phyloP scores from a whole-genome alignment of 2,888 invertebrate species.

The Orgyia antiqua region DNA sequence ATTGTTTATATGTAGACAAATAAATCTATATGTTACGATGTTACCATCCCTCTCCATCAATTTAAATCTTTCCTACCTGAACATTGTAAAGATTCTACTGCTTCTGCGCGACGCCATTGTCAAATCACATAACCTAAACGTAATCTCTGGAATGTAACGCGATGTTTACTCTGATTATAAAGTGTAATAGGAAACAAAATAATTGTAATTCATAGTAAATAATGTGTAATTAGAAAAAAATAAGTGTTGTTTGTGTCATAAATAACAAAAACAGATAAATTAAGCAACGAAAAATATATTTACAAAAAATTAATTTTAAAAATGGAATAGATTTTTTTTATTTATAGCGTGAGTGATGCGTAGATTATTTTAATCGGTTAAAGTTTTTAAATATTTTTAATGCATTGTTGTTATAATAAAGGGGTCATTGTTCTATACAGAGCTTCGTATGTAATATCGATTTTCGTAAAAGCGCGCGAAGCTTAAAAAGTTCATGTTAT shows the following conservation, averaged over 20 bases:
- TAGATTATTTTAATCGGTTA: slow-evolving; percentile 7
- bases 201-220: background rate
- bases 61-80: slow-evolving; percentile 39
- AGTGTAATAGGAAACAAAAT: too few relatives aligned
- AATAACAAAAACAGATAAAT: slow-evolving; percentile 10
- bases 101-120: slow-evolving; percentile 66
- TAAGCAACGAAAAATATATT: slow-evolving; percentile 12
- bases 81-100: slow-evolving; percentile 31
- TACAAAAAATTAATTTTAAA: slow-evolving; percentile 9
- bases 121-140: slow-evolving; percentile 56
- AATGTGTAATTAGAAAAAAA: slow-evolving; percentile 1
- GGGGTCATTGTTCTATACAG: slow-evolving; percentile 55
- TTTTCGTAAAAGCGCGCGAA: slow-evolving; percentile 57
- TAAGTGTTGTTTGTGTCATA: slow-evolving; percentile 11
- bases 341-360: slow-evolving; percentile 1
- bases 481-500: slow-evolving; percentile 29
- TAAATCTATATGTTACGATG: slow-evolving; percentile 36
- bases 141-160: slow-evolving; percentile 40
- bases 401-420: slow-evolving; percentile 32
- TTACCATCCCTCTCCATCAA: slow-evolving; percentile 23
- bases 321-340: slow-evolving; percentile 20
- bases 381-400: slow-evolving; percentile 18
- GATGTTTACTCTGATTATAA: slow-evolving; percentile 19
- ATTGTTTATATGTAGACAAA: slow-evolving; percentile 1
- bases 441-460: slow-evolving; percentile 56